phyloP scores from a whole-genome alignment of 2,113 vertebrate species.

The Nyctibius bracteatus region DNA sequence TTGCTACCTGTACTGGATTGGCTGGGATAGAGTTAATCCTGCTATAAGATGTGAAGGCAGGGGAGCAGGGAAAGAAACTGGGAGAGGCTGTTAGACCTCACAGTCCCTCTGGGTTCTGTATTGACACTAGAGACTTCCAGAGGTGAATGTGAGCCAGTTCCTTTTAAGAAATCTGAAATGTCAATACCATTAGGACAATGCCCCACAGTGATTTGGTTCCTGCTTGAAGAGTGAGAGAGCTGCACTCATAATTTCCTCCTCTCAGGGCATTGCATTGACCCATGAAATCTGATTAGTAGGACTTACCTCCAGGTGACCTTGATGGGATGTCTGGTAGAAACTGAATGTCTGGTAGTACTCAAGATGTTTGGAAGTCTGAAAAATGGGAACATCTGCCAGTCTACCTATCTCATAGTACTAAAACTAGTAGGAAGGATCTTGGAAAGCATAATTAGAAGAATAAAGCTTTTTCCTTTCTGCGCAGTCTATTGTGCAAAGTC shows the following conservation, averaged over 20 bases:
- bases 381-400: not conserved
- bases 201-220: slow-evolving; percentile 1
- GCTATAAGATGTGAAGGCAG: not conserved
- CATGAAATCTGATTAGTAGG: slow-evolving; percentile 53
- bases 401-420: not conserved
- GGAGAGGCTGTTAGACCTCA: not conserved
- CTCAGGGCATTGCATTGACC: not conserved
- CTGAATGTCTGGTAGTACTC: not conserved
- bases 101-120: not conserved
- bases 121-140: not conserved
- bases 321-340: not conserved
- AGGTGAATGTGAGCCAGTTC: not conserved
- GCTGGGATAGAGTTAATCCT: not conserved
- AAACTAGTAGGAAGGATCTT: not conserved
- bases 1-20: not conserved
- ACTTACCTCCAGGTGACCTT: slow-evolving; percentile 31
- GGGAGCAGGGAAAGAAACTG: not conserved
- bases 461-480: not conserved
- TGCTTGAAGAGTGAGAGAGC: not conserved
- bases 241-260: slow-evolving; percentile 4
- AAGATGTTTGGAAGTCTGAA: not conserved
- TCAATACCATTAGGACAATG: slow-evolving; percentile 4
- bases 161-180: not conserved
- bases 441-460: not conserved
- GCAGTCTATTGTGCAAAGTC: not conserved